Evolutionary conservation across 2,113 vertebrate species (phyloP), one percentile per base, ranked within the genome.

Genomic region (Eptatretus burgeri): DNA sequence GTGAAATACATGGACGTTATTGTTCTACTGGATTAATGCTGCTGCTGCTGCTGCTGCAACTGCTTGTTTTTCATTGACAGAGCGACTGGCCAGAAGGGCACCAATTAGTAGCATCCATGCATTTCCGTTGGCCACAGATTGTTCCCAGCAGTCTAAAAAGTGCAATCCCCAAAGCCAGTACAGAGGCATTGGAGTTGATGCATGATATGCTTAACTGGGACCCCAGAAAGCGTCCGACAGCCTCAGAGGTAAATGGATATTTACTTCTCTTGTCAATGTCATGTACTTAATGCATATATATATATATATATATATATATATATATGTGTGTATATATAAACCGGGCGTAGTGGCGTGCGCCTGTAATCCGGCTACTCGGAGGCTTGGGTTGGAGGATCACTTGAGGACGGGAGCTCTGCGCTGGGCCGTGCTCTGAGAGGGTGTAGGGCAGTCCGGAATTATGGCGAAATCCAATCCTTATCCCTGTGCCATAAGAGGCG

Each of bases 51-150:
- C 18, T 56, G 14, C 8, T 56, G 52, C 18, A 56, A 56, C 1
- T 56, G 20, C 56, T 60, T 13, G 1, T 17, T 60, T 60, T 60
- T 60, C n/a, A 20, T 60, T 52, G 66, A 70, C 72, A 98, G 91
- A 77, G 67, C 20, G 88, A 98, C 64, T 98, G 91, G 91, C 76
- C 81, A 9, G 91, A 98, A 72, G 91, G 91, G 18, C 79, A 84
- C 72, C 86, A 93, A 51, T 79, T 98, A 51, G 83, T 88, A 16
- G 73, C 82, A 62, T 77, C 80, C 11, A 95, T 98, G 86, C 93
- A 83, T 68, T 98, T 98, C 70, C 85, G 82, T 63, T 95, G 94
- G 69, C 91, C 91, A 18, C 89, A 95, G 1, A 95, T 85, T 69
- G 79, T 93, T 64, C 80, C 85, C 18, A 84, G 85, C 68, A 83